These are phyloP conservation scores for Reticulitermes speratus DNA, from an alignment of 1,140 invertebrate species.

Conservation along the genomic window DNA sequence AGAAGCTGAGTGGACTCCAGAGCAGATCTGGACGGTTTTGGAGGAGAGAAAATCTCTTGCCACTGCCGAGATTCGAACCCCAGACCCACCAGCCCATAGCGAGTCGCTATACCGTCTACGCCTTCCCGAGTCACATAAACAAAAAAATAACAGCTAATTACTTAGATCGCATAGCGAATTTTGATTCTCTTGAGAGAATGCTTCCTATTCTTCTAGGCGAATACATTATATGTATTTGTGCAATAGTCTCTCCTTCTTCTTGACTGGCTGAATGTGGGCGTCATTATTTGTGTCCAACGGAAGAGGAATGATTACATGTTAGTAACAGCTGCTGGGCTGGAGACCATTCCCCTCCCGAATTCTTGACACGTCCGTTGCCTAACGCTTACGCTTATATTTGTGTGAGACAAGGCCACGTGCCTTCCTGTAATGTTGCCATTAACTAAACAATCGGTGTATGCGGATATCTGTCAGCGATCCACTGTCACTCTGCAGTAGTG, in stretches of 20 bases:
- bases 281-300: not conserved
- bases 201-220: too few species aligned
- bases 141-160: too few species aligned
- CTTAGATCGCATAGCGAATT: too few species aligned
- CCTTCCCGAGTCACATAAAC: too few species aligned
- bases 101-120: too few species aligned
- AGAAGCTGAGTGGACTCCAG: too few species aligned
- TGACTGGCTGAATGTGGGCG: not conserved
- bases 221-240: not conserved
- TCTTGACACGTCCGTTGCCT: not conserved
- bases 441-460: not conserved
- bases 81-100: too few species aligned
- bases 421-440: not conserved
- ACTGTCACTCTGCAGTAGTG: not conserved
- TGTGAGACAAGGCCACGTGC: not conserved
- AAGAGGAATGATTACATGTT: not conserved
- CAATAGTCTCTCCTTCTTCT: not conserved
- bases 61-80: too few species aligned
- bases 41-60: too few species aligned
- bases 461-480: not conserved
- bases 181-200: too few species aligned
- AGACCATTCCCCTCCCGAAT: not conserved
- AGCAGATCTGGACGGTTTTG: too few species aligned
- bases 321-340: not conserved
- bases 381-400: not conserved